Percentiles rank a stretch among this genome's conserved stretches.
Conservation (phyloP, 2,113 vertebrate genomes). For the Albula goreensis region DNA sequence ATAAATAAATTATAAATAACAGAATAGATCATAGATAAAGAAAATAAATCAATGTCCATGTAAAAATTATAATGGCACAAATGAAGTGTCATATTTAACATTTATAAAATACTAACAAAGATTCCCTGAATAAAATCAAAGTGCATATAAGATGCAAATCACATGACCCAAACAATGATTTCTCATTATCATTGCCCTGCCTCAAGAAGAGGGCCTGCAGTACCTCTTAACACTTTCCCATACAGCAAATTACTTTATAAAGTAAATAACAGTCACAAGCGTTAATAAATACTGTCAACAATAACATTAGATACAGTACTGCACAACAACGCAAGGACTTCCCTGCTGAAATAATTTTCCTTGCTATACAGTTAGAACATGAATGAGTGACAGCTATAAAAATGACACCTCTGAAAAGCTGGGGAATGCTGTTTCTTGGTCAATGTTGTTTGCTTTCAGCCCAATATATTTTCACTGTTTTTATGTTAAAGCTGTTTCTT, state of each 20-base stretch:
- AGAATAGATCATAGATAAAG: constrained; percentile 5
- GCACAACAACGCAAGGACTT: constrained; percentile 61
- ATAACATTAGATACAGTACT: constrained; percentile 74
- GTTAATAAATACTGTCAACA: constrained; percentile 67
- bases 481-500: background rate
- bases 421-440: no score
- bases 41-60: constrained; percentile 26
- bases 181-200: constrained; percentile 51
- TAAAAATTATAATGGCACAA: constrained; percentile 69
- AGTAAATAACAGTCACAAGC: constrained; percentile 79
- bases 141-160: constrained; percentile 76
- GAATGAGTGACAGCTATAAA: constrained; percentile 65
- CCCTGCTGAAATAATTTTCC: constrained; percentile 50
- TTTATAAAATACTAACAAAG: constrained; percentile 82
- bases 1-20: constrained; percentile 14
- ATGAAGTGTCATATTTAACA: constrained; percentile 72
- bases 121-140: constrained; percentile 82
- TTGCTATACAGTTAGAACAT: constrained; percentile 60
- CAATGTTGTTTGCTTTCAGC: background rate
- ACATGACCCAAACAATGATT: constrained; percentile 55
- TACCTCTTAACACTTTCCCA: constrained; percentile 58
- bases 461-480: background rate
- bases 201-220: constrained; percentile 44
- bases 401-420: constrained; percentile 72
- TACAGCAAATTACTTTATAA: constrained; percentile 47